Conservation (phyloP, 2,888 invertebrate species). For the Phalangium opilio region DNA sequence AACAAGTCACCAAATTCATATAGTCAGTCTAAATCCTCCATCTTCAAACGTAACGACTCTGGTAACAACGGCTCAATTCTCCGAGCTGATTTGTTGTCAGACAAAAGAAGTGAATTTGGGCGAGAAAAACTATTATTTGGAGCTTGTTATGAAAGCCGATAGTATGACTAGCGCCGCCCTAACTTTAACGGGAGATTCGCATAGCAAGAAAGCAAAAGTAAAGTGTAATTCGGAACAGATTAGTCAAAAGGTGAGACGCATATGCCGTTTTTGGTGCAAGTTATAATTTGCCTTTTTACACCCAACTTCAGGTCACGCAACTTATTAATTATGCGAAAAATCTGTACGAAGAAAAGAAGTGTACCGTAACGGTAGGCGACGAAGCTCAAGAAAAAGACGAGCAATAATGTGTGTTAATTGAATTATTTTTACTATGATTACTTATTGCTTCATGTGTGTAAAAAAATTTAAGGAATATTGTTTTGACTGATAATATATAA, state of each 20-base stretch:
- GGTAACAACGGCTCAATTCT: slow-evolving; percentile 23
- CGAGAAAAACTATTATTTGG: slow-evolving; percentile 32
- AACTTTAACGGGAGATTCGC: slow-evolving; percentile 22
- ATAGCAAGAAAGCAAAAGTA: slow-evolving; percentile 22
- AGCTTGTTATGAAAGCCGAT: slow-evolving; percentile 44
- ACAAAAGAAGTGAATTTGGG: slow-evolving; percentile 15
- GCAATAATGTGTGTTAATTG: background rate
- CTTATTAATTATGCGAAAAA: slow-evolving; percentile 79
- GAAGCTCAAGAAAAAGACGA: slow-evolving; percentile 10
- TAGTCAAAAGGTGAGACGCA: slow-evolving; percentile 36
- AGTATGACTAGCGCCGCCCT: slow-evolving; percentile 36
- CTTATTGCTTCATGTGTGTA: too few relatives aligned
- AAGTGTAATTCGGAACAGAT: slow-evolving; percentile 52
- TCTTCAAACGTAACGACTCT: slow-evolving; percentile 27
- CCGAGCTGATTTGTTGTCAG: slow-evolving; percentile 24
- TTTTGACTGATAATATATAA: too few relatives aligned
- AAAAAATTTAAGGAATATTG: too few relatives aligned
- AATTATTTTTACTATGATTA: too few relatives aligned
- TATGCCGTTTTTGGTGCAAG: background rate
- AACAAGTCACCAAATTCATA: slow-evolving; percentile 54
- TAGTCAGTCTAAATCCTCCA: slow-evolving; percentile 40
- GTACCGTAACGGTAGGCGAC: slow-evolving; percentile 38
- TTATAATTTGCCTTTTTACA: background rate
- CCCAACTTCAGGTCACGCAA: slow-evolving; percentile 43
- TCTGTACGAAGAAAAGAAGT: slow-evolving; percentile 61